These are phyloP conservation scores for Myripristis jacobus DNA, from an alignment of 2,797 vertebrate genomes.

Conservation along the genomic window DNA sequence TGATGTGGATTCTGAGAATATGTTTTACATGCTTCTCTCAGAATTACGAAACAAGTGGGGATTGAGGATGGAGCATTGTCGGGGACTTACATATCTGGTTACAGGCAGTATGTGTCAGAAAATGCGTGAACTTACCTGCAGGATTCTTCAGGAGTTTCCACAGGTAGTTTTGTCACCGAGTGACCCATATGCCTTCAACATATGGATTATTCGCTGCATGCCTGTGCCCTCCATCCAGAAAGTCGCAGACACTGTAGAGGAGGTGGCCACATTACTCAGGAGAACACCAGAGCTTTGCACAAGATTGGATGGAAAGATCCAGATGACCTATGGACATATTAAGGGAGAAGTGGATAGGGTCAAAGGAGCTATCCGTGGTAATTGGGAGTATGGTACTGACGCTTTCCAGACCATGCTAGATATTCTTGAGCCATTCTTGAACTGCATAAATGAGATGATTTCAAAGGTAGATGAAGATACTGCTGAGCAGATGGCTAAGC, in stretches of 20 bases:
- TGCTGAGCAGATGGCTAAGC: constrained; percentile 85
- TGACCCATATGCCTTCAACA: constrained; percentile 95
- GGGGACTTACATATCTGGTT: constrained; percentile 92
- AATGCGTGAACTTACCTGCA: constrained; percentile 91
- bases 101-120: constrained; percentile 92
- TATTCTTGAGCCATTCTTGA: constrained; percentile 91
- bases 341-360: constrained; percentile 89
- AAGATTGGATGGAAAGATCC: constrained; percentile 89
- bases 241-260: constrained; percentile 90
- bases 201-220: constrained; percentile 95
- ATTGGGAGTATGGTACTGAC: constrained; percentile 93
- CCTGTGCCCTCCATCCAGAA: constrained; percentile 90
- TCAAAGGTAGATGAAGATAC: constrained; percentile 86
- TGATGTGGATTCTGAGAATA: constrained; percentile 86
- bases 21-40: constrained; percentile 90
- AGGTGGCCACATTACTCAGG: constrained; percentile 88
- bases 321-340: constrained; percentile 87
- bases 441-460: constrained; percentile 90
- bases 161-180: constrained; percentile 92
- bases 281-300: constrained; percentile 86
- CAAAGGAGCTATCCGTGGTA: constrained; percentile 86
- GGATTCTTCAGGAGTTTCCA: constrained; percentile 93
- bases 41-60: constrained; percentile 95
- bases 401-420: constrained; percentile 93
- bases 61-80: constrained; percentile 95